Evolutionary conservation across 2,113 vertebrate species (phyloP).

Genomic region (Malurus cyaneus): DNA sequence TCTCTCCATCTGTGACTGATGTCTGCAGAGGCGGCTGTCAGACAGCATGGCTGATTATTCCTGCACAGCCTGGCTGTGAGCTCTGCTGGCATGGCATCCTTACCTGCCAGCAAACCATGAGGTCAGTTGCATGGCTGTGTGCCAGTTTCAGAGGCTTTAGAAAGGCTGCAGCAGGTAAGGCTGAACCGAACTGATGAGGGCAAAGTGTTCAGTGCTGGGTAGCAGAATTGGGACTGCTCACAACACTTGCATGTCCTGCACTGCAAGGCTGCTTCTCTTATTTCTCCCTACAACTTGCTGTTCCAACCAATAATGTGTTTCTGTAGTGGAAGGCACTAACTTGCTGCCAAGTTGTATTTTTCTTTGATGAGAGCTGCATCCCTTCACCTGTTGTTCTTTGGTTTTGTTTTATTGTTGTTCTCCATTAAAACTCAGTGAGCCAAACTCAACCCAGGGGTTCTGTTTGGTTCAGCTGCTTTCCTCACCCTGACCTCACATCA

Average conservation of each 20-base stretch:
- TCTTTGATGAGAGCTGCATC: slow-evolving; percentile 17
- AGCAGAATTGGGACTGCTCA: background rate
- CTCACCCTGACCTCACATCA: background rate
- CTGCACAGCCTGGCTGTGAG: background rate
- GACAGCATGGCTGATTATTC: background rate
- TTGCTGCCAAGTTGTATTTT: slow-evolving; percentile 32
- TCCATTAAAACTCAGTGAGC: slow-evolving; percentile 29
- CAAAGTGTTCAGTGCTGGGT: background rate
- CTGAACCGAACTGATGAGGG: background rate
- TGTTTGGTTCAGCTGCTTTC: slow-evolving; percentile 50
- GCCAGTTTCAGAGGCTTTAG: background rate
- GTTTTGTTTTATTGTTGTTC: background rate
- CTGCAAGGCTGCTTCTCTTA: background rate
- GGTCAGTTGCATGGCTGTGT: background rate
- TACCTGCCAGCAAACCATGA: background rate
- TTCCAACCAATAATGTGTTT: background rate
- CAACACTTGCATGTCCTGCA: background rate
- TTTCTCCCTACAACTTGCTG: background rate
- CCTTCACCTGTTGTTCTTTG: background rate
- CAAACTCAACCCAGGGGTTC: slow-evolving; percentile 12
- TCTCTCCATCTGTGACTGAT: background rate
- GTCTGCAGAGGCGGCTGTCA: background rate
- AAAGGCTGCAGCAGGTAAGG: slow-evolving; percentile 7
- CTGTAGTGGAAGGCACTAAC: background rate
- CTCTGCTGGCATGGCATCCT: slow-evolving; percentile 14